A percentile compares a stretch with the other conserved stretches of the same genome.
Evolutionary conservation across 2,797 vertebrate species (phyloP).

Genomic region (Cheirogaleus major): DNA sequence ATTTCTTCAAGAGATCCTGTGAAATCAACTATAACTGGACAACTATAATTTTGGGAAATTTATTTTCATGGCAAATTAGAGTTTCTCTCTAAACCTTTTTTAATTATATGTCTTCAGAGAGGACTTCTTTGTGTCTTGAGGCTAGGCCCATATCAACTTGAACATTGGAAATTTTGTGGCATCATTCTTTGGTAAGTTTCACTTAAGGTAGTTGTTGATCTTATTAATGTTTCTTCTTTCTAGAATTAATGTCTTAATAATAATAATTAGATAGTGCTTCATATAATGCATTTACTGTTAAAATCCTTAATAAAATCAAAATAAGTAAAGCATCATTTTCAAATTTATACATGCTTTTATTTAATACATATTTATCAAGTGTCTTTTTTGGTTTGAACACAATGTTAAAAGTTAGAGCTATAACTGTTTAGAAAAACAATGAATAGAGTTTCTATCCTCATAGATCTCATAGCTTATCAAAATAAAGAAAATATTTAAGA

Average conservation of each 20-base stretch:
- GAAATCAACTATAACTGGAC: conserved; percentile 44
- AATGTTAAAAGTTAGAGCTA: not conserved
- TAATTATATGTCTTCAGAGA: conserved; percentile 59
- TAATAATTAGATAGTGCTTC: not conserved
- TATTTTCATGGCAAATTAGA: conserved; percentile 68
- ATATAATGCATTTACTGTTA: not conserved
- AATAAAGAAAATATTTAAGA: conserved; percentile 18
- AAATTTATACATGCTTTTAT: not conserved
- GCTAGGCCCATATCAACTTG: not conserved
- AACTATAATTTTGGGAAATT: conserved; percentile 68
- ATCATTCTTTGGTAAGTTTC: not conserved
- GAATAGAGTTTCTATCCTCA: not conserved
- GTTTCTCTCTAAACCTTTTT: conserved; percentile 40
- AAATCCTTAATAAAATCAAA: not conserved
- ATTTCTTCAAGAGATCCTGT: not conserved
- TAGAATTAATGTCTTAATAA: not conserved
- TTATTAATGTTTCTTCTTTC: not conserved
- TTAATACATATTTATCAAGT: not conserved
- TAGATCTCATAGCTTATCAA: not conserved
- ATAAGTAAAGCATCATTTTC: not conserved
- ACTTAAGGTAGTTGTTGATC: not conserved
- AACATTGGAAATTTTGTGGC: conserved; percentile 36
- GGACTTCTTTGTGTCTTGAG: not conserved
- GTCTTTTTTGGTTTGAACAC: not conserved
- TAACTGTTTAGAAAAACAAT: not conserved